Base-by-base conservation (phyloP, 2,113 vertebrate species). In the Pandion haliaetus region DNA sequence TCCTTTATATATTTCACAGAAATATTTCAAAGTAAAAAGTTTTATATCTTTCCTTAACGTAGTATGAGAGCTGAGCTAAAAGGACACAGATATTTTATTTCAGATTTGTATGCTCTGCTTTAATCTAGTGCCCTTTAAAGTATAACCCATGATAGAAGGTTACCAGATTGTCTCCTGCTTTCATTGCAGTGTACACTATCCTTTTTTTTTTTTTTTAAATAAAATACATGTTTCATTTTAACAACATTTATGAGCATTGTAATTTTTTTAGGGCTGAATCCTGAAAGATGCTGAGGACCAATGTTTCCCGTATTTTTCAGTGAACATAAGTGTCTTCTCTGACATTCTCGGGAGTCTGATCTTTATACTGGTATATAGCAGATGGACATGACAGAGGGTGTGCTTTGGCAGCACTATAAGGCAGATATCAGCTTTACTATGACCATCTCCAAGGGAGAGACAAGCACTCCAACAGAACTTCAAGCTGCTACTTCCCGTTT, bases 371-470 rank as follows among this genome's bases (percentile, higher is more conserved):
- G 79, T 98, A 58, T 95, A 91, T 92, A 98, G 96, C 97, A 97
- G 94, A 97, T 97, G 97, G 95, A 94, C 80, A 88, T 95, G 96
- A 97, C 95, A 97, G 97, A 97, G 97, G 97, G 96, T 95, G 94
- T 88, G 90, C 85, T 91, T 96, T 95, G 96, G 97, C 91, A 97
- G 88, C 87, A 93, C 87, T 14, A 57, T 97, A 83, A 97, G 95
- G 94, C 97, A 97, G 93, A 94, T 95, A 97, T 26, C 93, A 95
- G 93, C 90, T 96, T 96, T 82, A 73, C 89, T 90, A 54, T 92
- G 88, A 76, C 92, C 88, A 86, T 91, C 91, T 97, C 95, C 79
- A 10, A 96, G 86, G 70, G 95, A 83, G 93, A 89, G 73, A 88
- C 87, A 94, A 89, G 94, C 91, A 76, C 47, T 96, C 93, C 94